Evolutionary conservation across 2,888 invertebrate species (phyloP).

Genomic region (Drosophila picticornis): DNA sequence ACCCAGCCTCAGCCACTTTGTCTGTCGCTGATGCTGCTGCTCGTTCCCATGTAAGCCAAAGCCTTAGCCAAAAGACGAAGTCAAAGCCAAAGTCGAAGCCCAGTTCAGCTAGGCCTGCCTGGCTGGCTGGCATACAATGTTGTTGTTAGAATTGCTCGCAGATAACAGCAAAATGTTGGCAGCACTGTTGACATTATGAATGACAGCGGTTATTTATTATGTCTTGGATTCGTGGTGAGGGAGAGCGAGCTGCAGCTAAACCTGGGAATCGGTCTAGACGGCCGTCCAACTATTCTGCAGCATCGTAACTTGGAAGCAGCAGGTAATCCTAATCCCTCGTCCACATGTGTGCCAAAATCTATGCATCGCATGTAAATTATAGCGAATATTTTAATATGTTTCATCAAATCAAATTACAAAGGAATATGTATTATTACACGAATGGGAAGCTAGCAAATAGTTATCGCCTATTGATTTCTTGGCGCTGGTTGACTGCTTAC

Average conservation of each 20-base stretch:
- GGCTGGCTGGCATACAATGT: slow-evolving; percentile 54
- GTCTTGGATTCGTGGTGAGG: slow-evolving; percentile 55
- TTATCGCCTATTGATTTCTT: not conserved
- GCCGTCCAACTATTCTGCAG: slow-evolving; percentile 9
- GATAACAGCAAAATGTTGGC: slow-evolving; percentile 80
- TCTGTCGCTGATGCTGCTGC: slow-evolving; percentile 45
- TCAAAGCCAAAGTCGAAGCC: slow-evolving; percentile 39
- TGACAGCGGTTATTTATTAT: slow-evolving; percentile 81
- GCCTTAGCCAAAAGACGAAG: slow-evolving; percentile 38
- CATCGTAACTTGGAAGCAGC: slow-evolving; percentile 27
- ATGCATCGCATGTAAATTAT: slow-evolving; percentile 22
- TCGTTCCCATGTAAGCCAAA: slow-evolving; percentile 51
- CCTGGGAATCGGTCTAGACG: slow-evolving; percentile 44
- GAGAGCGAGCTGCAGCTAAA: slow-evolving; percentile 12
- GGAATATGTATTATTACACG: not conserved
- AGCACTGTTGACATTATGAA: slow-evolving; percentile 81
- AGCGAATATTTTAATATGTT: slow-evolving; percentile 15
- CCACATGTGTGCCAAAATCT: slow-evolving; percentile 11
- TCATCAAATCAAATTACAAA: not conserved
- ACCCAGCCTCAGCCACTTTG: slow-evolving; percentile 55
- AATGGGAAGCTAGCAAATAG: not conserved
- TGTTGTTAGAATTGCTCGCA: slow-evolving; percentile 78
- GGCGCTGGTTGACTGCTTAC: not conserved
- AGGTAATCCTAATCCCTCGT: slow-evolving; percentile 5
- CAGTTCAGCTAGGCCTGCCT: slow-evolving; percentile 33